A percentile compares a stretch with the other conserved stretches of the same genome.
Evolutionary conservation across 1,140 invertebrate genomes (phyloP).

Genomic region (Hypsibius dujardini): DNA sequence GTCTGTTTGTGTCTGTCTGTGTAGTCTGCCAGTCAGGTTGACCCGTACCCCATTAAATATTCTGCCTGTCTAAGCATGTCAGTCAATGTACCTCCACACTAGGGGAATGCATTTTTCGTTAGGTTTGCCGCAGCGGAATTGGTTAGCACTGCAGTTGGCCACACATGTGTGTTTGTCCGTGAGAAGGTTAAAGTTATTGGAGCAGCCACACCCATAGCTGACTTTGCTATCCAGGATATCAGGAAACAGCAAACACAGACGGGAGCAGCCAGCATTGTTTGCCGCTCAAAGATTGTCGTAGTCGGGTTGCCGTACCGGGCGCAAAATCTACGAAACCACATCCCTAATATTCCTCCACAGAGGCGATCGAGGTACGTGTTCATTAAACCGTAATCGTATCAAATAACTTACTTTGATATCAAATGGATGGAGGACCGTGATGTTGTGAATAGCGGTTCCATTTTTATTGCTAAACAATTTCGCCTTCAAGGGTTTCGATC

Average conservation of each 20-base stretch:
- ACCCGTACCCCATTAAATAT: too few species aligned
- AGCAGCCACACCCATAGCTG: conserved; percentile 67
- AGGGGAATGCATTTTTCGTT: conserved; percentile 92
- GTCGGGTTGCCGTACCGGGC: conserved; percentile 26
- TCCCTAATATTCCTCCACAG: too few species aligned
- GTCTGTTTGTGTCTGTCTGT: too few species aligned
- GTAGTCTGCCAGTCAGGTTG: too few species aligned
- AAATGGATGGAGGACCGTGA: conserved; percentile 81
- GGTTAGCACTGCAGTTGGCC: conserved; percentile 77
- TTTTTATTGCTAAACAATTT: conserved; percentile 69
- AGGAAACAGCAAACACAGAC: conserved; percentile 76
- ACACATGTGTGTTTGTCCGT: conserved; percentile 69
- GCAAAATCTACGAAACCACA: conserved; percentile 19
- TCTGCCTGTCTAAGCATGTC: too few species aligned
- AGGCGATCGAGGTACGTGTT: too few species aligned
- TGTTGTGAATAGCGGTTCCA: conserved; percentile 60
- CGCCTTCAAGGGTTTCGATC: too few species aligned
- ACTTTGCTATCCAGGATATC: conserved; percentile 54
- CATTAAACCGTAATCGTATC: too few species aligned
- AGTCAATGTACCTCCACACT: conserved; percentile 60
- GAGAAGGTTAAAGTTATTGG: conserved; percentile 71
- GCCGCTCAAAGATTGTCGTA: conserved; percentile 69
- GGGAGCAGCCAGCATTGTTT: conserved; percentile 91
- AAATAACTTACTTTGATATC: conserved; percentile 61
- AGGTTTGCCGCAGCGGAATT: conserved; percentile 71